phyloP scores from a whole-genome alignment of 2,797 vertebrate species.

The Diceros bicornis region DNA sequence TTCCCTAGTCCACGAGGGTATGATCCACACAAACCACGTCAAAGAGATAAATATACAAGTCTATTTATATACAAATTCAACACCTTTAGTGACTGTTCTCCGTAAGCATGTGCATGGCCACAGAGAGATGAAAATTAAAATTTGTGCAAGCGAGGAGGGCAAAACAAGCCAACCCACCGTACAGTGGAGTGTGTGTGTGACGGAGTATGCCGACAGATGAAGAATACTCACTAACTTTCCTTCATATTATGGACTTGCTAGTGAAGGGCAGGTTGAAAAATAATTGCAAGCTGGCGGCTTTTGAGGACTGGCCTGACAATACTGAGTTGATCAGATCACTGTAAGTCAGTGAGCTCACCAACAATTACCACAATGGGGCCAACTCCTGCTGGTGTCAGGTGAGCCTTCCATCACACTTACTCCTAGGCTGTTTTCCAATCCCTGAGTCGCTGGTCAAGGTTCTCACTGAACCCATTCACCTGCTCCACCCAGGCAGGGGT shows the following conservation, averaged over 20 bases:
- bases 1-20: background rate
- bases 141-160: background rate
- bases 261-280: background rate
- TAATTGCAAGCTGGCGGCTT: background rate
- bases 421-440: background rate
- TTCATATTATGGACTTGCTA: background rate
- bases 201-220: background rate
- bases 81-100: background rate
- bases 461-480: background rate
- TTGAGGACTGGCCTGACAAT: background rate
- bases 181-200: background rate
- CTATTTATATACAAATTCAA: conserved; percentile 7
- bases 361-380: background rate
- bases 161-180: background rate
- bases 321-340: background rate
- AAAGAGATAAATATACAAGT: conserved; percentile 25
- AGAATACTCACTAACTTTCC: background rate
- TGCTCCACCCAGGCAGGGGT: background rate
- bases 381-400: background rate
- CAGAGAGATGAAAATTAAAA: background rate
- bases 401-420: background rate
- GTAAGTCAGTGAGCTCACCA: background rate
- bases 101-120: background rate
- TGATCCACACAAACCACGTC: background rate
- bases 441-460: background rate